A percentile compares a stretch with the other conserved stretches of the same genome.
Conservation (phyloP, 2,797 vertebrate genomes). For the Epinephelus awoara region DNA sequence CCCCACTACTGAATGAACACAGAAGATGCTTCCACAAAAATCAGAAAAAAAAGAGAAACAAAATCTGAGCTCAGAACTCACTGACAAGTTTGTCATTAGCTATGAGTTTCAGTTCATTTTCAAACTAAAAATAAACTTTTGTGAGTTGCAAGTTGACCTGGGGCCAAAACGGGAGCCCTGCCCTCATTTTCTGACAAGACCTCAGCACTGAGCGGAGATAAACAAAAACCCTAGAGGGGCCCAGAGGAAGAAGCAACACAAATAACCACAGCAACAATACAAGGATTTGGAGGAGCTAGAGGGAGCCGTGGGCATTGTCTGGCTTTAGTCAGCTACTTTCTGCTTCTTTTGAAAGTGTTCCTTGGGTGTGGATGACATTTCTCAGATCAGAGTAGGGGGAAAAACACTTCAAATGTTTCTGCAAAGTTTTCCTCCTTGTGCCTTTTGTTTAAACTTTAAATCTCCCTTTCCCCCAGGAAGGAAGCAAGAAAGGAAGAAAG, state of each 20-base stretch:
- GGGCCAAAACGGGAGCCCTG: constrained; percentile 73
- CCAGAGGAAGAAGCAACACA: constrained; percentile 74
- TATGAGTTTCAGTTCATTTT: constrained; percentile 50
- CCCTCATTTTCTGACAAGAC: constrained; percentile 78
- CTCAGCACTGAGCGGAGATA: constrained; percentile 73
- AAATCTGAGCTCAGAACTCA: constrained; percentile 18
- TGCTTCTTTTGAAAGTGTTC: constrained; percentile 76
- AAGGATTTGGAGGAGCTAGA: constrained; percentile 78
- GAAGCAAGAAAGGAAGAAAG: constrained; percentile 39
- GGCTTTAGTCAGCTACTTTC: constrained; percentile 78
- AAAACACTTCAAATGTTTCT: constrained; percentile 77
- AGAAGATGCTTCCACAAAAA: constrained; percentile 8
- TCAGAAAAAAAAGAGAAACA: neutral
- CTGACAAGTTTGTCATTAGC: constrained; percentile 47
- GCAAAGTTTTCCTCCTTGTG: constrained; percentile 70
- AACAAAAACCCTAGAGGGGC: constrained; percentile 74
- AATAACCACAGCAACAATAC: constrained; percentile 81
- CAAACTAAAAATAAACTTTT: constrained; percentile 62
- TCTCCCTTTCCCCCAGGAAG: constrained; percentile 64
- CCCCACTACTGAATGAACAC: neutral
- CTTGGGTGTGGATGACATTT: constrained; percentile 84
- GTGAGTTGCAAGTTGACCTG: constrained; percentile 59
- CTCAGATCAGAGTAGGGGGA: constrained; percentile 69
- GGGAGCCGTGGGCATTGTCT: constrained; percentile 77
- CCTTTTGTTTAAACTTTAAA: constrained; percentile 78